Percentiles rank a stretch among this genome's conserved stretches.
Evolutionary conservation across 2,888 invertebrate genomes (phyloP).

Genomic region (Oscheius sp.): DNA sequence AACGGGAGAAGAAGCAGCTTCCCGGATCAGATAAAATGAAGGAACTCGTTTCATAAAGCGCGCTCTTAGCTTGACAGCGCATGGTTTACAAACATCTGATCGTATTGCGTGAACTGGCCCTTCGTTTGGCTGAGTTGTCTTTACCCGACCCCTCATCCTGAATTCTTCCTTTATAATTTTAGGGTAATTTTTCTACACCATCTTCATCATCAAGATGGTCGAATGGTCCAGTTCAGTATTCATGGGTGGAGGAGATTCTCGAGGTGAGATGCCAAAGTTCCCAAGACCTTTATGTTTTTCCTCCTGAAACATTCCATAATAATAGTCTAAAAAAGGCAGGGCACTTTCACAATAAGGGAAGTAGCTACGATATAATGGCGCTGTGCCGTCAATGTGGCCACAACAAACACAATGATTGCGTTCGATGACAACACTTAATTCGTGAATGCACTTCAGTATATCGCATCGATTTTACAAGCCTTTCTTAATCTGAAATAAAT

Average conservation of each 20-base stretch:
- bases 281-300: too few species aligned
- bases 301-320: too few species aligned
- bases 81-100: constrained; percentile 39
- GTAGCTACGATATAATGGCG: too few species aligned
- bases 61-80: constrained; percentile 37
- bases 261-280: too few species aligned
- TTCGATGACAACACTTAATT: too few species aligned
- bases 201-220: neutral
- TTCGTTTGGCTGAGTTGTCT: constrained; percentile 20
- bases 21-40: constrained; percentile 36
- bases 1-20: constrained; percentile 33
- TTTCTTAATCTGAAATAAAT: too few species aligned
- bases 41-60: constrained; percentile 37
- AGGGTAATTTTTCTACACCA: neutral
- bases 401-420: too few species aligned
- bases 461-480: too few species aligned
- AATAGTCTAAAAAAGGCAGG: too few species aligned
- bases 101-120: constrained; percentile 38
- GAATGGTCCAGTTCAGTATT: neutral
- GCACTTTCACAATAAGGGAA: too few species aligned
- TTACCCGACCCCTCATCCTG: neutral
- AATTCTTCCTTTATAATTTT: neutral
- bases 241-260: neutral
- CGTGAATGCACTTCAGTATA: too few species aligned
- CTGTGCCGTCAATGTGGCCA: too few species aligned